A percentile compares a stretch with the other conserved stretches of the same genome.
Conservation (phyloP, 2,797 vertebrate species). For the Aselliscus stoliczkanus region DNA sequence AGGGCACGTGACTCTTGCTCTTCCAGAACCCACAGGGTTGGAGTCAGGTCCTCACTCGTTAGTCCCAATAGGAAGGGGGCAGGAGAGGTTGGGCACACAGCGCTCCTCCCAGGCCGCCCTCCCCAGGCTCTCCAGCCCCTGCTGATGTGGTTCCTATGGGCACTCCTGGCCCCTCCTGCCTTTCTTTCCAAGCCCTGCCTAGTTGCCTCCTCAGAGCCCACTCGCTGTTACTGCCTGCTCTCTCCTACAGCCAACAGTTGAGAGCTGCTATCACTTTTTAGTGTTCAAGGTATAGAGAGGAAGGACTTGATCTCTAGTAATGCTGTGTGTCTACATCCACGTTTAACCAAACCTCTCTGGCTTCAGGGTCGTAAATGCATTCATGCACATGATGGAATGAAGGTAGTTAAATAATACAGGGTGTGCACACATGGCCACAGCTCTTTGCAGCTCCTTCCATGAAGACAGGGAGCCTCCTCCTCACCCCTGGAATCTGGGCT, state of each 20-base stretch:
- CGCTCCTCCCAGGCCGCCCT: rapidly evolving
- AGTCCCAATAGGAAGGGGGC: not conserved
- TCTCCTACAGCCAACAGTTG: not conserved
- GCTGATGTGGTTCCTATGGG: rapidly evolving
- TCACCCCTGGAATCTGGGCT: not conserved
- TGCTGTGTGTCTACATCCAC: not conserved
- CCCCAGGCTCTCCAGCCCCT: not conserved
- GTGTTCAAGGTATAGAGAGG: not conserved
- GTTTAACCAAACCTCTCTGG: not conserved
- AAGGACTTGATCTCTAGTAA: not conserved
- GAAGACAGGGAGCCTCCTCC: not conserved
- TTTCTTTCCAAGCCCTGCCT: not conserved
- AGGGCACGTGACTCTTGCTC: not conserved
- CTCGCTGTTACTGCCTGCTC: rapidly evolving
- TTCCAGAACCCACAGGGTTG: not conserved
- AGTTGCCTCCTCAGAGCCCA: rapidly evolving
- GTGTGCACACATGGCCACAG: not conserved
- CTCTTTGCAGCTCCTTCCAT: not conserved
- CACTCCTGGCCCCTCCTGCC: not conserved
- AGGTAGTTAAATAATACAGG: not conserved
- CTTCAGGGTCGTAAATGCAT: not conserved
- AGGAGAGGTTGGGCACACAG: not conserved
- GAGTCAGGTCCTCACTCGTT: not conserved
- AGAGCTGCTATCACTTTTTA: not conserved
- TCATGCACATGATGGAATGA: not conserved